Evolutionary conservation across 2,113 vertebrate species (phyloP), one percentile per base, ranked within the genome.

Genomic region (Chiloscyllium plagiosum): DNA sequence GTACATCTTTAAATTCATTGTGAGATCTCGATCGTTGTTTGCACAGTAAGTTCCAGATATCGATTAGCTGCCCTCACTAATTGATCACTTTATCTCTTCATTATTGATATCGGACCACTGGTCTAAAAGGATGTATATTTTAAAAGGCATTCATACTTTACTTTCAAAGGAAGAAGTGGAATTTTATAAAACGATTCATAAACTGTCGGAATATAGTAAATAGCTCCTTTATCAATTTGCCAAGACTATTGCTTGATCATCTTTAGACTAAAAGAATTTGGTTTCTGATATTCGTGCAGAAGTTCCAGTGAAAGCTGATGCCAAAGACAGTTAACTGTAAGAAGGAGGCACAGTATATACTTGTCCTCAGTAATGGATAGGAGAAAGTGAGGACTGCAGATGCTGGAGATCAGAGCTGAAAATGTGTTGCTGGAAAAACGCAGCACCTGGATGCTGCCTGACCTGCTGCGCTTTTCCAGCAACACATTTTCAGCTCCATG

Each of bases 1-100:
- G 97, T 99, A 99, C 96, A 98, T 99, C 97, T 99, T 99, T 98
- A 99, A 99, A 97, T 99, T 99, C 98, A 99, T 99, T 95, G 99
- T 99, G 95, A 98, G 99, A 96, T 99, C 99, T 7, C 98, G 99
- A 96, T 98, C 98, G 96, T 98, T 99, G 96, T 99, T 99, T 97
- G 99, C 99, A 96, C 99, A 99, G 99, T 99, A 97, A 99, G 99
- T 99, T 96, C 95, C 33, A 93, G 33, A 66, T 66, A 47, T 66
- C 37, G 89, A 68, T 93, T 93, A 66, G 37, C n/a, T 93, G 65
- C 13, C 33, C 65, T 90, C n/a, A 90, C 13, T 65, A 90, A 90
- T 20, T 90, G 56, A 90, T 56, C 29, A 90, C n/a, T 33, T 90
- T 90, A 90, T 26, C 33, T 92, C 65, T 66, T 93, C 89, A n/a